These are phyloP conservation scores for Catharus minimus DNA, from an alignment of 2,113 vertebrate genomes.

Conservation along the genomic window DNA sequence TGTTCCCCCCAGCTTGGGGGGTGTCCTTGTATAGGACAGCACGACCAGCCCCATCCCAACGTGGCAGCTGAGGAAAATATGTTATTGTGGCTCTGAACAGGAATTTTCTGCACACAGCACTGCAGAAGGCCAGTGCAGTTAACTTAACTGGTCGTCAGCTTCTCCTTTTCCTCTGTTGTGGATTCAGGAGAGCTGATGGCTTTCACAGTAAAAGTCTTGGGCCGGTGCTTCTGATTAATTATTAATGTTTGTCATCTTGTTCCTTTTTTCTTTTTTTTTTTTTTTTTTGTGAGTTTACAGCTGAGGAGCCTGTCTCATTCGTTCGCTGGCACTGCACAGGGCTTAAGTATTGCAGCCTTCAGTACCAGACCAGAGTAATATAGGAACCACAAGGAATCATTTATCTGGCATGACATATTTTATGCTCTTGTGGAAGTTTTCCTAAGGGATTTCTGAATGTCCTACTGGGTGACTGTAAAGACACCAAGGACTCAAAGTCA, in stretches of 20 bases:
- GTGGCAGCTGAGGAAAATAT: not conserved
- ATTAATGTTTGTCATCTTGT: not conserved
- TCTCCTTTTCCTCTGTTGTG: not conserved
- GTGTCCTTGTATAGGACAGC: not conserved
- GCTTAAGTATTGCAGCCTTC: not conserved
- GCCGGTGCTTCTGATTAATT: not conserved
- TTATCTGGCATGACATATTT: slow-evolving; percentile 31
- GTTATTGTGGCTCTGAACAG: not conserved
- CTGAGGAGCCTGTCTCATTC: not conserved
- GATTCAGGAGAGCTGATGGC: not conserved
- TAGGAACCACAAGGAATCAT: slow-evolving; percentile 20
- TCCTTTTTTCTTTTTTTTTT: not conserved
- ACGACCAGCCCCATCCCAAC: rapidly evolving
- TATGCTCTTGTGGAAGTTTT: slow-evolving; percentile 39
- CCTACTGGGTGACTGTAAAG: slow-evolving; percentile 23
- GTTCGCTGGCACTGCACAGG: not conserved
- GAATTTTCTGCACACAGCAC: not conserved
- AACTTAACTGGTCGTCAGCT: not conserved
- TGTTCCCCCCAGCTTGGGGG: not conserved
- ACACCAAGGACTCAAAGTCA: slow-evolving; percentile 27
- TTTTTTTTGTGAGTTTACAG: not conserved
- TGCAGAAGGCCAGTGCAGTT: not conserved
- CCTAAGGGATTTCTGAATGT: slow-evolving; percentile 36
- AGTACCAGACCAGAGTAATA: not conserved
- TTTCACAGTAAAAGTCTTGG: not conserved